Evolutionary conservation across 30 jellyfish, hydroid and myxozoan species (phyloP), one percentile per base, ranked within the genome.

Genomic region (Chironex yamaguchii): DNA sequence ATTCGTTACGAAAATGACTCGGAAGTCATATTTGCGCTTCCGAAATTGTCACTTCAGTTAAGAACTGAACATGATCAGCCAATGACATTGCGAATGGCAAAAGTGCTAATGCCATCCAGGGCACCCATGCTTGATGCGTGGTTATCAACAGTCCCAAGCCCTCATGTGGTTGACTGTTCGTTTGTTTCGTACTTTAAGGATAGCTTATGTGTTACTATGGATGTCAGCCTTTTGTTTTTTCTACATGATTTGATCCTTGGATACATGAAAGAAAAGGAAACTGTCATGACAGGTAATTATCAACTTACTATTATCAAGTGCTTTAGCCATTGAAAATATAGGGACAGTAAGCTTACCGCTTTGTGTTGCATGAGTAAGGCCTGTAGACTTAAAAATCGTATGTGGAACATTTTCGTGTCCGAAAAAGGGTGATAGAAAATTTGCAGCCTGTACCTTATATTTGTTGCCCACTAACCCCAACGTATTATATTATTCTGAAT

Each of bases 41-140:
- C 99, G 42, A 72, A 79, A 29, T 77, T 94, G n/a, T 31, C 79
- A 21, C 52, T 94, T 68, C 86, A 78, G 0, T 52, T 94, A 78
- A 89, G 79, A 33, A 89, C 97, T n/a, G 97, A 89, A 52, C 99
- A 94, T 73, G 97, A 94, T 48, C 99, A 94, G 62, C 99, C 99
- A 20, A 93, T 82, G 96, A 88, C 99, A 22, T 76, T 90, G 0
- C 42, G 92, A 28, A 29, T 84, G 26, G 76, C 92, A 27, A 82
- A 89, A 30, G n/a, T 77, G 12, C 82, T 76, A 12, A 35, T 77
- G 24, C 66, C 42, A 30, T 35, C 75, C 52, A 33, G 85, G 20
- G 80, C 96, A 9, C 79, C 80, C 24, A 49, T 84, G 23, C 34
- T 49, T 24, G 62, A 72, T 62, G 88, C 91, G 12, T 88, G 97